Evolutionary conservation across 2,113 vertebrate species (phyloP), one percentile per base, ranked within the genome.

Genomic region (Sorex araneus): DNA sequence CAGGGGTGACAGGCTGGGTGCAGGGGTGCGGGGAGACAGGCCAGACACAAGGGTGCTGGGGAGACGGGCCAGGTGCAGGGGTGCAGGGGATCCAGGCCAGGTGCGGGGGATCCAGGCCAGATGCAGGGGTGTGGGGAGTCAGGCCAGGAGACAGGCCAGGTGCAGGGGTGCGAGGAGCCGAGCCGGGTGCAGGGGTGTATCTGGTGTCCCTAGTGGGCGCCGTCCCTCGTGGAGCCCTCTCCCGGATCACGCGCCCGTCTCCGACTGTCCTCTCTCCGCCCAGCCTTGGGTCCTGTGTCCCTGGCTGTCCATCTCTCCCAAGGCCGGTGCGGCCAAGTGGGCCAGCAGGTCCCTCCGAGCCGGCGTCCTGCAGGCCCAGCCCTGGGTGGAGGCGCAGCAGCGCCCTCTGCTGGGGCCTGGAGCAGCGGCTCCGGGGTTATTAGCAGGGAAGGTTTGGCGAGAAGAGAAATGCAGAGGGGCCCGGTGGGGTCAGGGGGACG

Each of bases 391-490:
- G 87, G 92, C 85, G 2, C 96, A 97, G 2, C 96, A 97, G 97
- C 97, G 94, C 98, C 98, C 98, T 98, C 98, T 98, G 95, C 98
- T 57, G 98, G 97, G 45, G 27, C 6, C 36, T 8, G n/a, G 0
- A 5, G 0, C 0, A 82, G 80, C 25, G 79, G 89, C 95, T 84
- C 77, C 0, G 67, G 86, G 94, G 96, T 94, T 94, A 43, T 25
- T 23, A 19, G 63, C 21, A 27, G 23, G 8, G 23, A 64, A 23
- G 63, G 15, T 54, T 12, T 54, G 54, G 54, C 4, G 54, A 16
- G 63, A 25, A 16, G 63, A 25, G 23, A 64, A 64, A 27, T 6
- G 23, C 63, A 8, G 23, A 25, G 63, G 63, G 27, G 63, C 23
- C 13, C 6, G 63, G 63, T 21, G 23, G 21, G 8, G 63, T 40